Base-by-base conservation (phyloP, 2,113 vertebrate species). In the Tragelaphus scriptus region DNA sequence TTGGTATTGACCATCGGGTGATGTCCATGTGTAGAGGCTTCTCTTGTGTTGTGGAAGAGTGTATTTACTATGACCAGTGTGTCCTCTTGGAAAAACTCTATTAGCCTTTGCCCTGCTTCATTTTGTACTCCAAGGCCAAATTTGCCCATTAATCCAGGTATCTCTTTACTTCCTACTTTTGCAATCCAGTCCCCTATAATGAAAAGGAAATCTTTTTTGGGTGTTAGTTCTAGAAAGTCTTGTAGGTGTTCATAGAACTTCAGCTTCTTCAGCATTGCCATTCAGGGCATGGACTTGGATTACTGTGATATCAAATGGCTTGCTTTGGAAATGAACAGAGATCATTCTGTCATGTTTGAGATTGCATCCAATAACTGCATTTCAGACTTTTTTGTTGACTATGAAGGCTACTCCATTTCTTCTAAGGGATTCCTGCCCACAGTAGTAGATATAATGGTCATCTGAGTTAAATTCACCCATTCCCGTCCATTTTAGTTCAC, bases 1-100 rank as follows among this genome's bases (percentile, higher is more conserved):
- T 25, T 0, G 3, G 56, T 58, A 10, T 68, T 68, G 32, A 68
- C 32, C 17, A 21, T 21, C 0, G 0, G n/a, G n/a, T 36, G 65
- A 5, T 71, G 17, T 71, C n/a, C 17, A 21, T n/a, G 32, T 68
- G 16, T 68, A 68, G 65, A 71, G n/a, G 8, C 16, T 71, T 71
- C 8, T 71, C n/a, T 71, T 71, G n/a, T 71, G 17, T 71, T 36
- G 65, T 71, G 17, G 8, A 71, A 71, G n/a, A 71, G n/a, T 21
- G 4, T 71, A 9, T 71, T 71, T 36, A n/a, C 65, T 36, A 36
- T 21, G 65, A 36, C 8, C 32, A 71, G 17, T 71, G n/a, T 21
- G n/a, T 36, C 36, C n/a, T 71, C n/a, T 71, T 71, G 17, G 65
- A n/a, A 71, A 71, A 71, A 36, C 65, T 36, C 1, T 2, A 36